Conservation (phyloP, 2,797 vertebrate species). For the Ficedula albicollis region DNA sequence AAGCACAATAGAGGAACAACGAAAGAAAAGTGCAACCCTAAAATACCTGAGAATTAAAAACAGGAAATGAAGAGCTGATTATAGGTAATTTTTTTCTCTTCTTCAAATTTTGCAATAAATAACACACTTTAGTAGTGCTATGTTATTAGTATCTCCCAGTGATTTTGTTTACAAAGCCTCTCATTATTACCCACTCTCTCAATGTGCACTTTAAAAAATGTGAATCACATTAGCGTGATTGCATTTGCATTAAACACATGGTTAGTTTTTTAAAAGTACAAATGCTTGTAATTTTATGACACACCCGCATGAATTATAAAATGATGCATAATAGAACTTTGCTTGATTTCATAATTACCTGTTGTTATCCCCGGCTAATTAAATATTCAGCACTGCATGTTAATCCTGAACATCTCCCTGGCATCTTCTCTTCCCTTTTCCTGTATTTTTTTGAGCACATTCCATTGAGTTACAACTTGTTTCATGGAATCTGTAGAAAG, state of each 20-base stretch:
- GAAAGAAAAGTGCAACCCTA: background rate
- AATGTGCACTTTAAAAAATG: slow-evolving; percentile 41
- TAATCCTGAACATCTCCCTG: background rate
- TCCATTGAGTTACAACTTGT: background rate
- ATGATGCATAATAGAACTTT: slow-evolving; percentile 42
- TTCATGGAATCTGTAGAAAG: background rate
- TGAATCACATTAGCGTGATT: slow-evolving; percentile 28
- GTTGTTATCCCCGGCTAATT: slow-evolving; percentile 52
- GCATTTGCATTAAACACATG: slow-evolving; percentile 57
- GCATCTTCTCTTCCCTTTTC: background rate
- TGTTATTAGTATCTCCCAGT: background rate
- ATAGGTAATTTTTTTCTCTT: background rate
- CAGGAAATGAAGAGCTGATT: background rate
- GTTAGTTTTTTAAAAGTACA: slow-evolving; percentile 44
- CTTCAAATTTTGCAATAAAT: background rate
- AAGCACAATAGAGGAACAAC: background rate
- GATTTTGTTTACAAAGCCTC: slow-evolving; percentile 56
- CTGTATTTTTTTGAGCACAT: background rate
- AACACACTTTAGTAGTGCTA: background rate
- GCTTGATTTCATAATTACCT: slow-evolving; percentile 59
- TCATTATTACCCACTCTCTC: slow-evolving; percentile 3
- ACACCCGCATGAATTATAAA: slow-evolving; percentile 49
- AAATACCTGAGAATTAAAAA: background rate
- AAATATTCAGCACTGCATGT: slow-evolving; percentile 34
- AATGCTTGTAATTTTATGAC: slow-evolving; percentile 49